These are phyloP conservation scores for Sminthurinus aureus DNA, from an alignment of 2,888 invertebrate species.

Conservation along the genomic window DNA sequence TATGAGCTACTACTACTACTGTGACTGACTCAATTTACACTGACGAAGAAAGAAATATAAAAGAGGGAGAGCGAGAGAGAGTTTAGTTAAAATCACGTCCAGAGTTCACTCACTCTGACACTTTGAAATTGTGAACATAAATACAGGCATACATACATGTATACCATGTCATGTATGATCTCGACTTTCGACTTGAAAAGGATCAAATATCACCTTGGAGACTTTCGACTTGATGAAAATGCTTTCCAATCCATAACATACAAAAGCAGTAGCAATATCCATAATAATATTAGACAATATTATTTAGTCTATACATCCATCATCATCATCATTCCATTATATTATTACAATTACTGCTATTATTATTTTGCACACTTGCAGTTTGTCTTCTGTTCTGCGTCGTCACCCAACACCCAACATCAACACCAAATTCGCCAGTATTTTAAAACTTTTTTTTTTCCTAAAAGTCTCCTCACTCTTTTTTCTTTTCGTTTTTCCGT, in stretches of 20 bases:
- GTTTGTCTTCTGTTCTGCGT: background rate
- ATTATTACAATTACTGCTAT: no score
- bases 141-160: no score
- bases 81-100: background rate
- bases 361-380: background rate
- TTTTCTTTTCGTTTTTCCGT: no score
- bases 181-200: background rate
- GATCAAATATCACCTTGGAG: background rate
- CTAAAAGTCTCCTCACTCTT: no score
- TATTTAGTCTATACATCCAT: no score
- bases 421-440: background rate
- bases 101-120: background rate
- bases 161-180: no score
- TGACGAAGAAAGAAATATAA: background rate
- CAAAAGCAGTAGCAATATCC: no score
- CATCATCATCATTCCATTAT: no score
- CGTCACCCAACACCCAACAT: background rate
- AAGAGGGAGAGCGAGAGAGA: background rate
- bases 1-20: background rate
- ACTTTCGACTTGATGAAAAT: background rate
- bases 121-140: background rate
- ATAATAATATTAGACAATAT: no score
- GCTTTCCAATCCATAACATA: background rate
- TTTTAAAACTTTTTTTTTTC: background rate
- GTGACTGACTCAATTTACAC: background rate